A percentile compares a stretch with the other conserved stretches of the same genome.
Evolutionary conservation across 1,140 invertebrate species (phyloP).

Genomic region (Zaprionus taronus): DNA sequence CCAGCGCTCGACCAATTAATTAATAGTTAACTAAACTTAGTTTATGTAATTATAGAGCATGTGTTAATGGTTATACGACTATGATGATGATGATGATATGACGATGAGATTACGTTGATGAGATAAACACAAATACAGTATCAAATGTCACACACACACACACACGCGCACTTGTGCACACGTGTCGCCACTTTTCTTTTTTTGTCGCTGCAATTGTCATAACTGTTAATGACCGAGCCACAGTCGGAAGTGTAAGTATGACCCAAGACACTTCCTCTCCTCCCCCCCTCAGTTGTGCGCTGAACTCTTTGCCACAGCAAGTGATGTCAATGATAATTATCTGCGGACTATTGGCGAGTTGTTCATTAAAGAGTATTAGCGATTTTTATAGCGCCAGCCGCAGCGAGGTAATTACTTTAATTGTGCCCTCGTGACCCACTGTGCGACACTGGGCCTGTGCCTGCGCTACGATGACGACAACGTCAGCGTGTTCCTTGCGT

Average conservation of each 20-base stretch:
- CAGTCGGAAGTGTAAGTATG: slow-evolving; percentile 28
- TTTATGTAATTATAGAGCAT: slow-evolving; percentile 77
- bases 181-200: slow-evolving; percentile 18
- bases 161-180: slow-evolving; percentile 9
- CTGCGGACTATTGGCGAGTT: slow-evolving; percentile 47
- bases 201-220: slow-evolving; percentile 22
- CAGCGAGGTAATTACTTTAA: slow-evolving; percentile 72
- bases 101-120: slow-evolving; percentile 51
- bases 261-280: background rate
- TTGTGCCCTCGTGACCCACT: slow-evolving; percentile 36
- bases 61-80: slow-evolving; percentile 74
- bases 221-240: slow-evolving; percentile 28
- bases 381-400: slow-evolving; percentile 57
- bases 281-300: background rate
- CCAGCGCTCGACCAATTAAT: slow-evolving; percentile 81
- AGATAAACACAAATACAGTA: slow-evolving; percentile 79
- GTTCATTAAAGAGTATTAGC: slow-evolving; percentile 50
- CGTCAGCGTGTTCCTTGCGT: slow-evolving; percentile 39
- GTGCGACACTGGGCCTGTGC: slow-evolving; percentile 9
- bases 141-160: slow-evolving; percentile 57
- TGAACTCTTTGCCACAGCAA: slow-evolving; percentile 12
- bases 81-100: slow-evolving; percentile 39
- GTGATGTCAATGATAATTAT: slow-evolving; percentile 72
- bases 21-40: slow-evolving; percentile 78
- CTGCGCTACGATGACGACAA: slow-evolving; percentile 31